These are phyloP conservation scores for Myioborus melanocephalus DNA, from an alignment of 2,797 vertebrate genomes.

Conservation along the genomic window DNA sequence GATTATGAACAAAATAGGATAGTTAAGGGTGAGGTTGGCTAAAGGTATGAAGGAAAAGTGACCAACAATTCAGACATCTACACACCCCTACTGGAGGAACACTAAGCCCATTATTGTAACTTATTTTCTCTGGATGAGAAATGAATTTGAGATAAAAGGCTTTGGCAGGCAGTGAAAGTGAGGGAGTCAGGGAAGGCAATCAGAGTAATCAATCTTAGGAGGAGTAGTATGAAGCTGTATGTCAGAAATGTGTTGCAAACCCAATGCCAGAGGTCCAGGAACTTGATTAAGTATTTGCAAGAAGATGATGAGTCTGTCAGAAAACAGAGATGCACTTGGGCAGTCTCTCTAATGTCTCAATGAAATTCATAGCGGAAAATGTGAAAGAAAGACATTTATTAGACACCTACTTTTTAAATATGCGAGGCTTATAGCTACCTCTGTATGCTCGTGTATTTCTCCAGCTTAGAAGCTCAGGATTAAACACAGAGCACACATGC, in stretches of 20 bases:
- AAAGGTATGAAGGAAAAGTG: neutral
- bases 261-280: neutral
- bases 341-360: neutral
- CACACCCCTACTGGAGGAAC: neutral
- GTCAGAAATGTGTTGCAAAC: neutral
- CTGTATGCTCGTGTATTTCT: neutral
- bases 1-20: neutral
- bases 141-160: neutral
- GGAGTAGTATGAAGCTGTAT: neutral
- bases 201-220: neutral
- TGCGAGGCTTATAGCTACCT: neutral
- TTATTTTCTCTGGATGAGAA: neutral
- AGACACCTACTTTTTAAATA: neutral
- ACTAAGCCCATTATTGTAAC: neutral
- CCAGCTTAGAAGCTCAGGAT: neutral
- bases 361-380: neutral
- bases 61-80: neutral
- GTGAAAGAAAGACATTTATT: neutral
- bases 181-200: neutral
- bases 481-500: neutral
- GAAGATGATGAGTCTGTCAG: neutral
- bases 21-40: neutral
- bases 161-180: constrained; percentile 1
- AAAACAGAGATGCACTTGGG: neutral
- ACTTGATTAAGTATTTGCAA: neutral